Evolutionary conservation across 2,113 vertebrate genomes (phyloP).

Genomic region (Psilopogon haemacephalus): DNA sequence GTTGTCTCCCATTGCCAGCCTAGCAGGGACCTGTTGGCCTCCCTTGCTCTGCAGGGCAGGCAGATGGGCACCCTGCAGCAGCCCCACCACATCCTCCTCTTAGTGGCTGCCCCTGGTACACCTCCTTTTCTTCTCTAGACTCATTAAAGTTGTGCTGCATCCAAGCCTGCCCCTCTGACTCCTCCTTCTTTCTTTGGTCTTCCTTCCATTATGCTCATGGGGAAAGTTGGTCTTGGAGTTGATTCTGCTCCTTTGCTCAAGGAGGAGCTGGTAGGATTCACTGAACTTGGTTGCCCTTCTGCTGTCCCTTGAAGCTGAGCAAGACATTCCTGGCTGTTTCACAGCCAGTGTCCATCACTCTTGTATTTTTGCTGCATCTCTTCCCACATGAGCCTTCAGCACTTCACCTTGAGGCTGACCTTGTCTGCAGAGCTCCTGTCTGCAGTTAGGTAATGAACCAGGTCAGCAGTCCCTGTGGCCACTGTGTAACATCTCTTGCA

Average conservation of each 20-base stretch:
- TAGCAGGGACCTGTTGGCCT: neutral
- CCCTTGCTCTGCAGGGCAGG: neutral
- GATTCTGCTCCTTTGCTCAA: no score
- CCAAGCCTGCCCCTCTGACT: neutral
- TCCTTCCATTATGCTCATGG: neutral
- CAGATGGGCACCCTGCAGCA: neutral
- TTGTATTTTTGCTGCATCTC: neutral
- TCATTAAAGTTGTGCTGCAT: no score
- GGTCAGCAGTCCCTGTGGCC: neutral
- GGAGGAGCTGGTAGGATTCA: neutral
- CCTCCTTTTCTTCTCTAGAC: neutral
- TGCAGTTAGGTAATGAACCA: neutral
- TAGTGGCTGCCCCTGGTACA: no score
- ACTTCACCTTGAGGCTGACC: neutral
- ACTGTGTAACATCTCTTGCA: neutral
- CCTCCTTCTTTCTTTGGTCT: neutral
- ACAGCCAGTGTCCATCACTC: no score
- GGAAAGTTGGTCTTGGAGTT: neutral
- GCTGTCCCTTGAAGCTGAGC: neutral
- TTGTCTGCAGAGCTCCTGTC: neutral
- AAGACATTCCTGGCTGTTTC: neutral
- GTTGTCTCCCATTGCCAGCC: neutral
- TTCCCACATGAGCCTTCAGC: neutral
- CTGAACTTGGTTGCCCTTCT: neutral
- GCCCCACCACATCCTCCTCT: neutral